phyloP scores from a whole-genome alignment of 1,140 invertebrate species.

The Amyelois transitella region DNA sequence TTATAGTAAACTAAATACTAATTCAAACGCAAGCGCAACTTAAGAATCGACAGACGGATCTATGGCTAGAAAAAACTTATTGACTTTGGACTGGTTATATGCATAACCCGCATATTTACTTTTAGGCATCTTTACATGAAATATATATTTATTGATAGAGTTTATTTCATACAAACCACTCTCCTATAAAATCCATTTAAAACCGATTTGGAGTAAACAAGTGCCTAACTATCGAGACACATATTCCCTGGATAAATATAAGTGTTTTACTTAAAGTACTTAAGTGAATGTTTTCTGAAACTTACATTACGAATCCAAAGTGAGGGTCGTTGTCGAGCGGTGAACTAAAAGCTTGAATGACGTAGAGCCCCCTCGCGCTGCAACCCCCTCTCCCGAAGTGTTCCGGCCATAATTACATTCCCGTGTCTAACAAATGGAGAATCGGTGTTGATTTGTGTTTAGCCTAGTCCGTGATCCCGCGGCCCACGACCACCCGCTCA shows the following conservation, averaged over 20 bases:
- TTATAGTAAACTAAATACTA: background rate
- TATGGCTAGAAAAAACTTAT: too few relatives aligned
- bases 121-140: too few relatives aligned
- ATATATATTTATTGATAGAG: too few relatives aligned
- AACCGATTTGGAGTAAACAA: background rate
- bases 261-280: background rate
- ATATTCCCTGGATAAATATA: background rate
- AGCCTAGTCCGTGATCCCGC: constrained; percentile 51
- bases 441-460: constrained; percentile 74
- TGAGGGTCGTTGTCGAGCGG: constrained; percentile 57
- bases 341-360: constrained; percentile 68
- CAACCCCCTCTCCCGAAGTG: constrained; percentile 39
- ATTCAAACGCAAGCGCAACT: too few relatives aligned
- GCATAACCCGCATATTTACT: too few relatives aligned
- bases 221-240: background rate
- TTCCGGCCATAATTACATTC: constrained; percentile 74
- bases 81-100: too few relatives aligned
- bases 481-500: constrained; percentile 15
- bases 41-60: too few relatives aligned
- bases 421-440: constrained; percentile 75
- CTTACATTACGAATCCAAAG: constrained; percentile 49
- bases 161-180: too few relatives aligned
- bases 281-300: constrained; percentile 22
- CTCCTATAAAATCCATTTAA: too few relatives aligned
- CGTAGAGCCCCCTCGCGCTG: constrained; percentile 41